These are phyloP conservation scores for Nothura maculosa DNA, from an alignment of 2,797 vertebrate species.

Conservation along the genomic window DNA sequence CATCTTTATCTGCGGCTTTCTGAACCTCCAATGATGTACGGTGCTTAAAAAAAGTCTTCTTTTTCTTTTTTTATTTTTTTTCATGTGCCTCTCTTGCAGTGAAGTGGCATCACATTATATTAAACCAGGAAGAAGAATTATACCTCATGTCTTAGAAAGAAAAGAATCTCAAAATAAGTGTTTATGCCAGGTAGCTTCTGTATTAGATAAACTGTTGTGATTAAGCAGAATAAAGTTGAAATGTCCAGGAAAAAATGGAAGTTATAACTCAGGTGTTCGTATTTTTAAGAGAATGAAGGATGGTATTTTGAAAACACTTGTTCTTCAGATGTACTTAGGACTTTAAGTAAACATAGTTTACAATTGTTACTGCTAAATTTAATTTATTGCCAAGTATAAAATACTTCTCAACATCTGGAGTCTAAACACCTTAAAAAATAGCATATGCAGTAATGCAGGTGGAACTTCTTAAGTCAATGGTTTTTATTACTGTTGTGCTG, in stretches of 20 bases:
- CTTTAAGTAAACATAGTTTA: not conserved
- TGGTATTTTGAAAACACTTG: not conserved
- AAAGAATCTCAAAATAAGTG: not conserved
- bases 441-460: not conserved
- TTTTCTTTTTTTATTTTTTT: not conserved
- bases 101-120: not conserved
- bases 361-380: not conserved
- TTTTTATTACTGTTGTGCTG: not conserved
- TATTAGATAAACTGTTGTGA: not conserved
- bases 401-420: not conserved
- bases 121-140: not conserved
- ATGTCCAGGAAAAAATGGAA: not conserved
- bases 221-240: not conserved
- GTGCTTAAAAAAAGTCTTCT: not conserved
- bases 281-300: not conserved
- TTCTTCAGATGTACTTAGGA: not conserved
- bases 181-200: not conserved
- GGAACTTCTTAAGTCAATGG: not conserved
- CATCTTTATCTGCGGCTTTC: not conserved
- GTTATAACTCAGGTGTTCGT: not conserved
- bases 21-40: not conserved
- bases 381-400: not conserved
- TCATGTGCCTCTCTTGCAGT: not conserved
- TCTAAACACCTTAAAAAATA: not conserved
- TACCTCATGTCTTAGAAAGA: not conserved